Evolutionary conservation across 2,113 vertebrate genomes (phyloP).

Genomic region (Atherinomorus stipes): DNA sequence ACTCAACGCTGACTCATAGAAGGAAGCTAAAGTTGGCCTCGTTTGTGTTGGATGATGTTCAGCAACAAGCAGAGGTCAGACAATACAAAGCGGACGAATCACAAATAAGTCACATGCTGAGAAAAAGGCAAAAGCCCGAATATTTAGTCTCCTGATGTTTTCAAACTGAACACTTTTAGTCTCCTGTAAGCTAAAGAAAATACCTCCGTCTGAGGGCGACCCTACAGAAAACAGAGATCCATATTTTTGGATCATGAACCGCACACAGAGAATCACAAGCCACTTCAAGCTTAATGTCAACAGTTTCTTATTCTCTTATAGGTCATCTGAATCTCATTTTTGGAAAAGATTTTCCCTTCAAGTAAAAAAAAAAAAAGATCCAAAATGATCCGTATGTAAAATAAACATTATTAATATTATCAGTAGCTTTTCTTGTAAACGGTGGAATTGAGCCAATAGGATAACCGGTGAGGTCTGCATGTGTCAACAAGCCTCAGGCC

Average conservation of each 20-base stretch:
- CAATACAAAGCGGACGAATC: neutral
- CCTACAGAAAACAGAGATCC: conserved; percentile 35
- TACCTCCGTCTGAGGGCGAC: conserved; percentile 16
- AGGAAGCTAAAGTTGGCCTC: neutral
- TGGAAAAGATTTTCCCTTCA: neutral
- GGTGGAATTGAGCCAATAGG: neutral
- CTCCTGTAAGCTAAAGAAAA: conserved; percentile 48
- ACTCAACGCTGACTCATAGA: neutral
- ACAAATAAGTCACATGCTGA: conserved; percentile 16
- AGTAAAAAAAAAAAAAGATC: too few relatives aligned
- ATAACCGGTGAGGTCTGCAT: neutral
- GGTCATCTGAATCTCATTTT: neutral
- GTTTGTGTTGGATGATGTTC: conserved; percentile 44
- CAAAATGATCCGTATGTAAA: neutral
- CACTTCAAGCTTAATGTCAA: conserved; percentile 16
- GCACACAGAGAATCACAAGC: conserved; percentile 26
- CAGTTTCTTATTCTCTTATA: conserved; percentile 4
- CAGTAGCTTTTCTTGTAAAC: too few relatives aligned
- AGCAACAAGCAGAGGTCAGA: conserved; percentile 13
- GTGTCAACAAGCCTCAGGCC: neutral
- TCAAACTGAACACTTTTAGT: conserved; percentile 32
- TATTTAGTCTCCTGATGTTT: neutral
- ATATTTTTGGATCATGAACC: conserved; percentile 37
- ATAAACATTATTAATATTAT: neutral
- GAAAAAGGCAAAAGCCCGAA: neutral